Base-by-base conservation (phyloP, 2,888 invertebrate species). In the Agriotes lineatus region DNA sequence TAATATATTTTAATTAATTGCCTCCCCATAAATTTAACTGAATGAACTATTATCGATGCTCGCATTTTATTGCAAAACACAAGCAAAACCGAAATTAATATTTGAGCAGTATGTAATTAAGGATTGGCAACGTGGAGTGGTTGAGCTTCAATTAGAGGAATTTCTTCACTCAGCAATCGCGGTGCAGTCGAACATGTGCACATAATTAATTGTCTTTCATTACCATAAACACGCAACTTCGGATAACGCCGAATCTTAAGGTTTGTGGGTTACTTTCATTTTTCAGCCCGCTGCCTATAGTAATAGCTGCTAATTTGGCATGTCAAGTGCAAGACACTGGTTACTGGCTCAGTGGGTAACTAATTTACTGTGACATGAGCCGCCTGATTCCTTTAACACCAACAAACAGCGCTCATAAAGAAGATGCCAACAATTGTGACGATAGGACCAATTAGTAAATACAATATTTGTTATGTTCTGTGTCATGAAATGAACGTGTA, bases 241-340 rank as follows among this genome's bases (percentile, higher is more conserved):
- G 25, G 12, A 30, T 50, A 50, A 50, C 5, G 5, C 7, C 3
- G 16, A 6, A 7, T 58, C 37, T 58, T 58, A 42, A 42, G 42
- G 42, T 42, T 42, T 52, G 16, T 61, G 52, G 50, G 50, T 52
- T 39, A 61, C 61, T 61, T 61, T 61, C 61, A 45, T 60, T 39
- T 25, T 18, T 61, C 44, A 6, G 19, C 42, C 42, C 20, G 19
- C 48, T 60, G 50, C 37, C 39, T 61, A 22, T 25, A 9, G 39
- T 58, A 58, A 58, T 42, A 16, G 52, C 16, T 22, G 52, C 33
- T 45, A 65, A 58, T 58, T 57, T 58, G 64, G 64, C 48, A 65
- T 65, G 64, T 65, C 64, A 65, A 65, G 64, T 65, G 64, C 58
- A 56, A 44, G 63, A 65, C 35, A 25, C 4, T 48, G 48, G 58